Evolutionary conservation across 2,888 invertebrate species (phyloP).

Genomic region (Eledone cirrhosa): DNA sequence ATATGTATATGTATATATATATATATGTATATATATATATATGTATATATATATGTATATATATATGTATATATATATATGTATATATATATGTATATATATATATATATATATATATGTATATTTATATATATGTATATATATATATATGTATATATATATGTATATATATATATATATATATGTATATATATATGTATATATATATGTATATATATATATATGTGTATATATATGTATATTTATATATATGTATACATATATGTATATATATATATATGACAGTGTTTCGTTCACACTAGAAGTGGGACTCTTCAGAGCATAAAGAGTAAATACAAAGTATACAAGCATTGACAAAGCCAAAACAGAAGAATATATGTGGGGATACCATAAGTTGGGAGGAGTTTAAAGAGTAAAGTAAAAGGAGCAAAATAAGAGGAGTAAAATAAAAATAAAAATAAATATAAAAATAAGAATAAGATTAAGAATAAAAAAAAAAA

Average conservation of each 20-base stretch:
- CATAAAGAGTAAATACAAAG: too few relatives aligned
- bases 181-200: background rate
- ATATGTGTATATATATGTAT: constrained; percentile 18
- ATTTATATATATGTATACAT: constrained; percentile 9
- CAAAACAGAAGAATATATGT: too few relatives aligned
- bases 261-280: background rate
- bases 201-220: constrained; percentile 17
- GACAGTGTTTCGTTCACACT: too few relatives aligned
- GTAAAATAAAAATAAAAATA: too few relatives aligned
- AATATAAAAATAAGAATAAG: too few relatives aligned
- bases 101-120: constrained; percentile 14
- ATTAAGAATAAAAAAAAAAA: too few relatives aligned
- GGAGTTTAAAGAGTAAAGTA: too few relatives aligned
- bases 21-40: constrained; percentile 29
- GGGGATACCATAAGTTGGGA: too few relatives aligned
- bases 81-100: background rate
- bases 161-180: background rate
- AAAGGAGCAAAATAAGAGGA: too few relatives aligned
- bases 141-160: background rate
- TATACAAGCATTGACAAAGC: too few relatives aligned
- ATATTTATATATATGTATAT: constrained; percentile 11
- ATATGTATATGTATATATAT: constrained; percentile 28
- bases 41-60: constrained; percentile 4
- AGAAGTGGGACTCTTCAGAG: too few relatives aligned
- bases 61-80: background rate